Percentiles rank a stretch among this genome's conserved stretches.
Evolutionary conservation across 2,888 invertebrate species (phyloP).

Genomic region (Clunio marinus): DNA sequence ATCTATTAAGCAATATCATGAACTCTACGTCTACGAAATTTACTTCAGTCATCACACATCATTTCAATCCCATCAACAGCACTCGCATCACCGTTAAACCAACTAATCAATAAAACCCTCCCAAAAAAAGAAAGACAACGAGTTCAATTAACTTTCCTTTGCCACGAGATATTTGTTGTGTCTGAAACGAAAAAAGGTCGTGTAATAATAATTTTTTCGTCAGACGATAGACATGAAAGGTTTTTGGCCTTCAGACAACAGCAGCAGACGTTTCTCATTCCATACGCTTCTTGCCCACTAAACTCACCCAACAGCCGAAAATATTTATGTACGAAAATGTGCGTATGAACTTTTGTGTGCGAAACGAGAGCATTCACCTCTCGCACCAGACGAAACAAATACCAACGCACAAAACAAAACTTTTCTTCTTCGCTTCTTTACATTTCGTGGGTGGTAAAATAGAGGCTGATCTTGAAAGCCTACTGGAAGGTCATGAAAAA

Average conservation of each 20-base stretch:
- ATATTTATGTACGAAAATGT: conserved; percentile 29
- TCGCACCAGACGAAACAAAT: conserved; percentile 23
- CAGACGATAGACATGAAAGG: conserved; percentile 30
- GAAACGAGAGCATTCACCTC: conserved; percentile 22
- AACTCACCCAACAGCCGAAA: not conserved
- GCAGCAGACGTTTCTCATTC: conserved; percentile 29
- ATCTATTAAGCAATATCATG: too few relatives aligned
- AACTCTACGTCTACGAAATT: too few relatives aligned
- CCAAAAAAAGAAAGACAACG: not conserved
- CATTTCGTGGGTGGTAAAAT: conserved; percentile 17
- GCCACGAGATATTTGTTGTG: conserved; percentile 20
- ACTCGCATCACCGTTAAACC: not conserved
- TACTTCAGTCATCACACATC: too few relatives aligned
- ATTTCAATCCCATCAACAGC: too few relatives aligned
- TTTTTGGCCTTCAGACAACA: conserved; percentile 27
- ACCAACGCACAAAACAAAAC: conserved; percentile 26
- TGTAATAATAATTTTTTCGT: conserved; percentile 15
- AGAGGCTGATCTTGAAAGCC: conserved; percentile 33
- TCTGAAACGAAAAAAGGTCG: conserved; percentile 20
- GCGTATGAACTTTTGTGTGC: conserved; percentile 23
- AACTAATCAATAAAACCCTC: conserved; percentile 10
- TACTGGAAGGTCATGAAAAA: conserved; percentile 20
- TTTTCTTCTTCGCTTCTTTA: not conserved
- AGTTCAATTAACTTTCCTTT: conserved; percentile 10
- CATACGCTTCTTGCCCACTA: not conserved